phyloP scores from a whole-genome alignment of 1,140 invertebrate genomes.

The Conopomorpha cramerella region DNA sequence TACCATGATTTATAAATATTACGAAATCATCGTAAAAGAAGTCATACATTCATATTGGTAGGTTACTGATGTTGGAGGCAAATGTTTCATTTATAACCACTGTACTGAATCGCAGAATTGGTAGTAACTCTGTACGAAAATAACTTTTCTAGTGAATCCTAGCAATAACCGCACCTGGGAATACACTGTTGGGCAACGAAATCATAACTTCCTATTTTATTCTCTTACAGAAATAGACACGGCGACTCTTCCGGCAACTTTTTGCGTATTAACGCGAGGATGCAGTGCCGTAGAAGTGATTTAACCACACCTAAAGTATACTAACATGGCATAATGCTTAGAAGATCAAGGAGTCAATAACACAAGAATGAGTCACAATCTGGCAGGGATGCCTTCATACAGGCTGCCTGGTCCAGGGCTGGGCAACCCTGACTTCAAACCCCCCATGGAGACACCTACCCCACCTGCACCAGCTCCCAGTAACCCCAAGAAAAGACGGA shows the following conservation, averaged over 20 bases:
- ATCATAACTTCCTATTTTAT: slow-evolving; percentile 22
- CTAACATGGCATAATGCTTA: slow-evolving; percentile 46
- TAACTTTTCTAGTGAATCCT: too few species aligned
- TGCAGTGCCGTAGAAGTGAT: too few species aligned
- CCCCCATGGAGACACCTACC: slow-evolving; percentile 63
- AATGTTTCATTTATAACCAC: too few species aligned
- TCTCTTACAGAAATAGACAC: slow-evolving; percentile 56
- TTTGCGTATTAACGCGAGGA: slow-evolving; percentile 46
- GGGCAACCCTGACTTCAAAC: slow-evolving; percentile 66
- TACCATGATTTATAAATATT: too few species aligned
- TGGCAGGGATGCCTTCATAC: slow-evolving; percentile 70
- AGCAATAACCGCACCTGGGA: too few species aligned
- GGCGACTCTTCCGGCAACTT: slow-evolving; percentile 45
- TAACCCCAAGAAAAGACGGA: slow-evolving; percentile 71
- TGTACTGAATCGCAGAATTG: too few species aligned
- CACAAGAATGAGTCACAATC: slow-evolving; percentile 68
- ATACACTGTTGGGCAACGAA: too few species aligned
- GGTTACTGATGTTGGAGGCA: slow-evolving; percentile 28
- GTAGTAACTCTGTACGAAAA: too few species aligned
- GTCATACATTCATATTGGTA: slow-evolving; percentile 23
- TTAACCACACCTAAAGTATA: too few species aligned
- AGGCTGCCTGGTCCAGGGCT: slow-evolving; percentile 68
- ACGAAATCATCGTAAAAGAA: too few species aligned
- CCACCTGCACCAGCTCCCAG: slow-evolving; percentile 63
- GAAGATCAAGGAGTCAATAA: slow-evolving; percentile 31